These are phyloP conservation scores for Lontra canadensis DNA, from an alignment of 2,113 vertebrate species.

Conservation along the genomic window DNA sequence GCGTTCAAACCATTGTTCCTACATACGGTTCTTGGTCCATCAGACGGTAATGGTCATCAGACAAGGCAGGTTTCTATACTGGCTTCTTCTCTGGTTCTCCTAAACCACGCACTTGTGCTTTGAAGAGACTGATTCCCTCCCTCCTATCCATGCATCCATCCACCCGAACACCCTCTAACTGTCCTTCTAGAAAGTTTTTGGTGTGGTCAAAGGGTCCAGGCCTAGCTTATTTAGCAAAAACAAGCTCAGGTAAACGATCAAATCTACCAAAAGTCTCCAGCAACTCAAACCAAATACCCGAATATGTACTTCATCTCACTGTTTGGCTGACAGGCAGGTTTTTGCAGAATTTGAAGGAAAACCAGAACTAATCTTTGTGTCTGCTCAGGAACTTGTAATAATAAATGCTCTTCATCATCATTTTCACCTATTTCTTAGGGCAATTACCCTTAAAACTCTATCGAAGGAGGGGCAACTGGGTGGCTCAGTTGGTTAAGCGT, in stretches of 20 bases:
- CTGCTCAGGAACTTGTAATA: not conserved
- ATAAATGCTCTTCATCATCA: not conserved
- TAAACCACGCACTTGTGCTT: fast-evolving
- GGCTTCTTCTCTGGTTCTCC: not conserved
- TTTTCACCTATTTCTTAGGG: not conserved
- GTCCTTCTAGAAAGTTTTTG: not conserved
- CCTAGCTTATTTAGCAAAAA: not conserved
- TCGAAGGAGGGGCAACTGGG: not conserved
- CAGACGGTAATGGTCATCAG: not conserved
- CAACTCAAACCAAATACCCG: not conserved
- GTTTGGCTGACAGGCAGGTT: not conserved
- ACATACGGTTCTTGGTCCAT: not conserved
- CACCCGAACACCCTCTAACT: not conserved
- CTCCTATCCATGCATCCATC: not conserved
- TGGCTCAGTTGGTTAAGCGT: not conserved
- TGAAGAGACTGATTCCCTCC: not conserved
- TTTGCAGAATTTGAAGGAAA: not conserved
- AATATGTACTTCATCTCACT: not conserved
- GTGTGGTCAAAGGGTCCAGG: not conserved
- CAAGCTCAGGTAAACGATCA: not conserved
- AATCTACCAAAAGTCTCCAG: not conserved
- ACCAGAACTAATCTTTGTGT: not conserved
- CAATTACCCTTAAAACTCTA: not conserved
- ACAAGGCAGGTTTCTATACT: fast-evolving
- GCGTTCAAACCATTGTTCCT: not conserved